phyloP scores from a whole-genome alignment of 2,888 invertebrate species.

The Clivina fossor region DNA sequence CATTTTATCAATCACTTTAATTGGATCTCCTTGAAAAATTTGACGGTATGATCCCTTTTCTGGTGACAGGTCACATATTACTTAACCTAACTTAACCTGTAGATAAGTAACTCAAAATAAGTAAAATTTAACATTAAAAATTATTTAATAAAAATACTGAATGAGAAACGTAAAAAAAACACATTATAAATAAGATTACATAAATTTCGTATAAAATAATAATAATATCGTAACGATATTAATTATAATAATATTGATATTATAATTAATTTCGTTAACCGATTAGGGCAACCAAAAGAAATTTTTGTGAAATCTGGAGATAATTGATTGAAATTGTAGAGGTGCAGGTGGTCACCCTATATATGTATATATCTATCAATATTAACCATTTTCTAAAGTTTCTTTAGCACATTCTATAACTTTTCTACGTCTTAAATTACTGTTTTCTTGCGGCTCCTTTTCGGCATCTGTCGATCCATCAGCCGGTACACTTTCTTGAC shows the following conservation, averaged over 20 bases:
- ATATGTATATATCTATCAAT: conserved; percentile 18
- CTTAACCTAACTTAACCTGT: no score
- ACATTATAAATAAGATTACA: no score
- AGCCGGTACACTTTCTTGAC: conserved; percentile 37
- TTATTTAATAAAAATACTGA: no score
- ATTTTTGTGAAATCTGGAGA: no score
- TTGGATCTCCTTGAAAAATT: background rate
- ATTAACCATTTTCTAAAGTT: conserved; percentile 59
- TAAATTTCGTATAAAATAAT: no score
- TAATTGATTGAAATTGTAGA: background rate
- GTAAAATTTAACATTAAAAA: no score
- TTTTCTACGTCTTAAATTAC: conserved; percentile 56
- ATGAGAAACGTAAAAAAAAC: no score
- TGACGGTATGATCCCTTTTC: background rate
- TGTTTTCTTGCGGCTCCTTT: conserved; percentile 43
- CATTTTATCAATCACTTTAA: background rate
- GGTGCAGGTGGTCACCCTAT: background rate
- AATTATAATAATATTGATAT: no score
- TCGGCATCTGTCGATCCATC: conserved; percentile 40
- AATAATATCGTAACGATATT: no score
- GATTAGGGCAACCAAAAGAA: no score
- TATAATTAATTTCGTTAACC: no score
- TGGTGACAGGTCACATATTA: background rate
- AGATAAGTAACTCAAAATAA: no score
- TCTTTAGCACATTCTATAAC: conserved; percentile 61